Evolutionary conservation across 2,888 invertebrate species (phyloP).

Genomic region (Biston stratarius): DNA sequence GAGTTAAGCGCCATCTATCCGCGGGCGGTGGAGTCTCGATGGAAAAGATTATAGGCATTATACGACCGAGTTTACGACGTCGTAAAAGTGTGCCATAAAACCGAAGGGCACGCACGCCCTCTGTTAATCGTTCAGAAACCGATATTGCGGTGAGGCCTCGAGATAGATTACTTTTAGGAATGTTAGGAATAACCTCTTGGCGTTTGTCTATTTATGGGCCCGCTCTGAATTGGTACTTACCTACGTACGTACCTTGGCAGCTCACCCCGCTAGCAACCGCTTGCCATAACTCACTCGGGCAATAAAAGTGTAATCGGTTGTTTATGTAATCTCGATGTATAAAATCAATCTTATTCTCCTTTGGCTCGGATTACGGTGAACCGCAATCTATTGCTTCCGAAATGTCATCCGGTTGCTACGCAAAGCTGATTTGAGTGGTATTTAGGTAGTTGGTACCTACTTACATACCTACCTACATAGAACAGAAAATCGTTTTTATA

Average conservation of each 20-base stretch:
- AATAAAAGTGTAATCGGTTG: slow-evolving; percentile 38
- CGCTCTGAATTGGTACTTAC: slow-evolving; percentile 60
- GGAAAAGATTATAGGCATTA: slow-evolving; percentile 85
- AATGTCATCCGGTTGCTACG: slow-evolving; percentile 18
- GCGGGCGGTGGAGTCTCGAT: slow-evolving; percentile 61
- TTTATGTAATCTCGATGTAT: slow-evolving; percentile 50
- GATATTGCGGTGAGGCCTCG: slow-evolving; percentile 83
- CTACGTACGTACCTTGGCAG: slow-evolving; percentile 47
- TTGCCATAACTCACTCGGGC: slow-evolving; percentile 30
- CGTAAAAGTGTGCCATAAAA: slow-evolving; percentile 85
- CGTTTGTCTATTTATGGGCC: slow-evolving; percentile 80
- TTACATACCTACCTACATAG: too few relatives aligned
- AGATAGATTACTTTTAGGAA: slow-evolving; percentile 82
- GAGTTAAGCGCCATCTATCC: slow-evolving; percentile 81
- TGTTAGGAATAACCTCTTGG: slow-evolving; percentile 80
- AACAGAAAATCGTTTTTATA: too few relatives aligned
- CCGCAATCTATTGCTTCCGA: slow-evolving; percentile 30
- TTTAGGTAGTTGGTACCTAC: too few relatives aligned
- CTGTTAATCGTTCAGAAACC: slow-evolving; percentile 86
- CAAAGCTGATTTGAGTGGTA: not conserved
- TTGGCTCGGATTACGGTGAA: slow-evolving; percentile 31
- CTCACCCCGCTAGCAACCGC: slow-evolving; percentile 11
- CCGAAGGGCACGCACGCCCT: slow-evolving; percentile 85
- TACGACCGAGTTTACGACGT: slow-evolving; percentile 82
- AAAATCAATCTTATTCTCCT: slow-evolving; percentile 37